Evolutionary conservation across 1,140 invertebrate species (phyloP), one percentile per base, ranked within the genome.

Genomic region (Centruroides vittatus): DNA sequence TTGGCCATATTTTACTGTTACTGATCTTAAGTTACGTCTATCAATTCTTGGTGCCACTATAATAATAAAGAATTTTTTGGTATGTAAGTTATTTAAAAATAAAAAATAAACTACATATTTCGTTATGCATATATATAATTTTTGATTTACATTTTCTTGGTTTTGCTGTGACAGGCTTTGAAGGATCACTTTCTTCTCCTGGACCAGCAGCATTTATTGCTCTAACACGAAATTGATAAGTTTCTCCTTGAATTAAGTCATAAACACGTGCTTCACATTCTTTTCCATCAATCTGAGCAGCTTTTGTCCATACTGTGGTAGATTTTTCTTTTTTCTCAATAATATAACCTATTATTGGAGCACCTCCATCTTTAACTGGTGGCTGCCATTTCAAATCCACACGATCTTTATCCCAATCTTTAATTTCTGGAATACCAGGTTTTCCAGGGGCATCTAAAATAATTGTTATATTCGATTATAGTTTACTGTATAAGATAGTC

Each of bases 241-340:
- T 84, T 67, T 91, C 88, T 61, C 92, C 91, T 78, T 95, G 70
- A 57, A 85, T 89, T n/a, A 96, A 76, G 4, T 88, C 89, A 6
- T 85, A 83, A 50, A 94, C 89, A 12, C 82, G 83, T 47, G 85
- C 89, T 73, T 92, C 85, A 61, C 82, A 83, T 63, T 82, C 80
- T 9, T 88, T 80, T 12, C 83, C 85, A 79, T 86, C 70, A 34
- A 70, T 73, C 55, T 68, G 69, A 10, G 62, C 61, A 51, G 89
- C 84, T 77, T 94, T 88, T 70, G 90, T 86, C 92, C 93, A 97
- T 36, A 83, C 78, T 9, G 82, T 82, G 4, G 86, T 85, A 64
- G 86, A 87, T 73, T 93, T 94, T 68, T 94, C 91, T 73, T 93
- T 95, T 78, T 93, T 95, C 76, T 99, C 95, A 71, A 99, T 89